These are phyloP conservation scores for Helleia helle DNA, from an alignment of 2,888 invertebrate species.

Conservation along the genomic window DNA sequence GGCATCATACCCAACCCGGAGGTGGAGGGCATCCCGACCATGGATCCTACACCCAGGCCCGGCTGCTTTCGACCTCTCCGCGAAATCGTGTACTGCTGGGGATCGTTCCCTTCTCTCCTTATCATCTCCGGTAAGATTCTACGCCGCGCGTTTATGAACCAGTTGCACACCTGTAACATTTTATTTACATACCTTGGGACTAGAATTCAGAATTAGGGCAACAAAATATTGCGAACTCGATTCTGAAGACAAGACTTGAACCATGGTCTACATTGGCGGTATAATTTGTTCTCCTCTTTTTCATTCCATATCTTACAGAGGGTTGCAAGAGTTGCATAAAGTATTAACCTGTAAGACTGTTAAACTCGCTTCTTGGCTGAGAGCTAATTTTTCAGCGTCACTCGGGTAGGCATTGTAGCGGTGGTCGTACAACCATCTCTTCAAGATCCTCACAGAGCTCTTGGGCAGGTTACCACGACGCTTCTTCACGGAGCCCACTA, in stretches of 20 bases:
- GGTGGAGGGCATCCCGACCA: constrained; percentile 29
- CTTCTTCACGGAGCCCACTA: constrained; percentile 78
- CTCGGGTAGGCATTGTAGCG: constrained; percentile 96
- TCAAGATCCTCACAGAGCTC: constrained; percentile 92
- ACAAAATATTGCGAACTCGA: too few species aligned
- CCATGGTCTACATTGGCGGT: too few species aligned
- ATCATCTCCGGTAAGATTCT: constrained; percentile 95
- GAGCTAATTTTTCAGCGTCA: constrained; percentile 89
- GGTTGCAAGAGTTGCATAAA: too few species aligned
- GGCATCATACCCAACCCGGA: constrained; percentile 34
- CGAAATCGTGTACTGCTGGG: constrained; percentile 92
- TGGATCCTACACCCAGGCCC: constrained; percentile 38
- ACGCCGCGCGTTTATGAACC: constrained; percentile 96
- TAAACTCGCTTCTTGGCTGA: constrained; percentile 89
- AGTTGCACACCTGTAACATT: constrained; percentile 83
- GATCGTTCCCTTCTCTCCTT: constrained; percentile 91
- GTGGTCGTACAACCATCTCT: constrained; percentile 94
- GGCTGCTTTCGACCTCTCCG: constrained; percentile 85
- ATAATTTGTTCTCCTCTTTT: too few species aligned
- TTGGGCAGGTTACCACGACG: constrained; percentile 93
- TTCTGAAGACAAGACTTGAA: too few species aligned
- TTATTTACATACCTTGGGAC: too few species aligned
- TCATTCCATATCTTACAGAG: too few species aligned
- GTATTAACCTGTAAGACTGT: constrained; percentile 93
- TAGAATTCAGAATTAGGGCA: too few species aligned